Percentiles rank a stretch among this genome's conserved stretches.
Evolutionary conservation across 2,888 invertebrate genomes (phyloP).

Genomic region (Lycophotia porphyrea): DNA sequence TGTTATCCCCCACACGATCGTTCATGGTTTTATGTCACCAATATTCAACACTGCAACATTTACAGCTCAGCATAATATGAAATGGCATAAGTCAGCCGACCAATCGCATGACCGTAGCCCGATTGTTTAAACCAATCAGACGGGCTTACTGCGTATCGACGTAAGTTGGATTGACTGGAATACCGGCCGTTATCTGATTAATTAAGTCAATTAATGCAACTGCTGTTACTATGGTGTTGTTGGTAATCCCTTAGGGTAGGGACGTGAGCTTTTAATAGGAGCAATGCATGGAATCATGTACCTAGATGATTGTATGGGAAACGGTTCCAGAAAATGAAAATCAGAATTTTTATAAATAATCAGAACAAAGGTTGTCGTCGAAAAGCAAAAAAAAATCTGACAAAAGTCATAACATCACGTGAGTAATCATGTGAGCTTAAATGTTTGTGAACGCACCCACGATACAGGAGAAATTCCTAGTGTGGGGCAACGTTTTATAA

Average conservation of each 20-base stretch:
- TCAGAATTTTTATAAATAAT: neutral
- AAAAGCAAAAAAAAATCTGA: too few species aligned
- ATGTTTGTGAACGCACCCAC: too few species aligned
- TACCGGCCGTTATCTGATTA: constrained; percentile 44
- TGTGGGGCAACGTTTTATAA: too few species aligned
- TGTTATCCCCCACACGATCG: constrained; percentile 3
- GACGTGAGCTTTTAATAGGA: constrained; percentile 30
- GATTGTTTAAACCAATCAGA: constrained; percentile 52
- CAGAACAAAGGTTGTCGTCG: neutral
- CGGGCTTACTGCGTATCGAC: constrained; percentile 34
- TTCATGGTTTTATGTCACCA: constrained; percentile 10
- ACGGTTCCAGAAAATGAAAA: neutral
- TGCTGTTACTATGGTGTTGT: constrained; percentile 36
- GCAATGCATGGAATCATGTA: constrained; percentile 2
- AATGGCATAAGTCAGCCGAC: constrained; percentile 25
- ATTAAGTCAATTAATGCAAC: constrained; percentile 58
- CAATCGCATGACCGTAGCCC: constrained; percentile 28
- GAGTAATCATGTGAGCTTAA: too few species aligned
- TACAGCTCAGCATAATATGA: constrained; percentile 10
- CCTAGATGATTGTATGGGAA: neutral
- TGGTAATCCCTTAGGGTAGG: constrained; percentile 24
- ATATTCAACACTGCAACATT: constrained; percentile 33
- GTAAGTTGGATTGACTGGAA: constrained; percentile 45
- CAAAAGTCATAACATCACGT: too few species aligned
- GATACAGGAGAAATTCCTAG: too few species aligned